phyloP scores from a whole-genome alignment of 2,113 vertebrate species.

The Ptyas mucosa region DNA sequence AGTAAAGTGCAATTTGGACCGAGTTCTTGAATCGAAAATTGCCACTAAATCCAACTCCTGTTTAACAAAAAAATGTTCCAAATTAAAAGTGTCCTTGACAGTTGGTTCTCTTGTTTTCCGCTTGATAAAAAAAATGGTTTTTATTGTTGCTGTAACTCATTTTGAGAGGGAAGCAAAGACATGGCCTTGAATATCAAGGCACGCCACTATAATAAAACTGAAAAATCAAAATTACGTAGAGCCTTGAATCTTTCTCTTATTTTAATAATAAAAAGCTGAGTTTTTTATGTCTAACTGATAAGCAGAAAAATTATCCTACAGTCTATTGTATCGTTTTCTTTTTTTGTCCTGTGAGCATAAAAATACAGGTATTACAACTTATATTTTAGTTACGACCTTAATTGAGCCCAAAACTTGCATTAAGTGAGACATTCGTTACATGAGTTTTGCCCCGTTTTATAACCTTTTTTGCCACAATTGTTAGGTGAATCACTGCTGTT shows the following conservation, averaged over 20 bases:
- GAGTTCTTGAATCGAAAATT: neutral
- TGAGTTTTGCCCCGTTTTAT: too few species aligned
- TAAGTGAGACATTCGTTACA: too few species aligned
- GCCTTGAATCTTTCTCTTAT: neutral
- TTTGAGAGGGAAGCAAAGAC: neutral
- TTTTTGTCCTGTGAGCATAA: neutral
- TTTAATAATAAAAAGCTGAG: neutral
- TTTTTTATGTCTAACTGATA: neutral
- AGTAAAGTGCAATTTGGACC: too few species aligned
- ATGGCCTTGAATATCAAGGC: neutral
- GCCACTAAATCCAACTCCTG: neutral
- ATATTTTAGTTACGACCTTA: too few species aligned
- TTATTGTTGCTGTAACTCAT: neutral
- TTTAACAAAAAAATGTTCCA: neutral
- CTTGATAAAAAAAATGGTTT: neutral
- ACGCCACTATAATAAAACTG: neutral
- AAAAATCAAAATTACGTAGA: neutral
- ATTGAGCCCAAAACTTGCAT: too few species aligned
- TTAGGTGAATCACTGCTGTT: too few species aligned
- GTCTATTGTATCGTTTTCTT: neutral
- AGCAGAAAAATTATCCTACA: neutral
- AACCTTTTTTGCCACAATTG: too few species aligned
- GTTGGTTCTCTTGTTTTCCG: neutral
- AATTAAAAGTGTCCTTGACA: neutral
- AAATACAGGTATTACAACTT: too few species aligned